Conservation (phyloP, 2,797 vertebrate genomes). For the Nyctalus aviator region DNA sequence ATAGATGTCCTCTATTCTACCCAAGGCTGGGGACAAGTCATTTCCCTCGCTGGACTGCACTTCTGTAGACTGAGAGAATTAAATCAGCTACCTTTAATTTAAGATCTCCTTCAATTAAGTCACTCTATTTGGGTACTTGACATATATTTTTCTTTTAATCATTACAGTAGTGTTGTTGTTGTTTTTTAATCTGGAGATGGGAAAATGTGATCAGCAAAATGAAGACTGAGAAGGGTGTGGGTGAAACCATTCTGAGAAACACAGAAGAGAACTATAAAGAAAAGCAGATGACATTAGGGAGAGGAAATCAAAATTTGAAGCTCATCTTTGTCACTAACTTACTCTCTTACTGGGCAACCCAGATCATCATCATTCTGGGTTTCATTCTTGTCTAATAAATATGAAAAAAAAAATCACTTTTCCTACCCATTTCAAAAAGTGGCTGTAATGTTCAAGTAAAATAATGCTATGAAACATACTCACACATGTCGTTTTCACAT, state of each 20-base stretch:
- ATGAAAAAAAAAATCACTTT: background rate
- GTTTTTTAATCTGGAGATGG: background rate
- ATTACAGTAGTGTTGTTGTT: background rate
- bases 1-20: background rate
- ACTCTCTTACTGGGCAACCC: background rate
- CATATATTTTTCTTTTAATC: background rate
- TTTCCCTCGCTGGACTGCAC: background rate
- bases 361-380: background rate
- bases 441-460: background rate
- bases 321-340: background rate
- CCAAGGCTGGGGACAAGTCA: background rate
- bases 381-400: background rate
- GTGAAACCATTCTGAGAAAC: background rate
- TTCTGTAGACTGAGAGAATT: background rate
- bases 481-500: background rate
- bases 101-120: background rate
- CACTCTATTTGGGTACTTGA: conserved; percentile 16
- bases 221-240: background rate
- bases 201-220: background rate
- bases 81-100: background rate
- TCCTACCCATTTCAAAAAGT: conserved; percentile 12
- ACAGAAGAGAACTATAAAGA: background rate
- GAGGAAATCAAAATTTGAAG: background rate
- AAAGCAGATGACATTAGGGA: background rate
- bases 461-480: background rate